Evolutionary conservation across 2,888 invertebrate genomes (phyloP).

Genomic region (Dendrolimus houi): DNA sequence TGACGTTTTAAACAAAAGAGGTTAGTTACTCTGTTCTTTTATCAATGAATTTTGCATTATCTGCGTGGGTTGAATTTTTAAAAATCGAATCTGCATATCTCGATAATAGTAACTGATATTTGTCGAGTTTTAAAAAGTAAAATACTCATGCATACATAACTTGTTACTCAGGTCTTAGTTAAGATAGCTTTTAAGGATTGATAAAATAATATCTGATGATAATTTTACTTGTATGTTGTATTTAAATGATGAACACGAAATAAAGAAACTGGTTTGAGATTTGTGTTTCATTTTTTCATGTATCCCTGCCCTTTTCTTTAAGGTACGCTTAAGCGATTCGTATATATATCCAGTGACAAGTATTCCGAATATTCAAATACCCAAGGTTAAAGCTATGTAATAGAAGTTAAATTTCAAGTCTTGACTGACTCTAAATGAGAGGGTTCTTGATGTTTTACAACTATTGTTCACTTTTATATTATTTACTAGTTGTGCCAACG

Average conservation of each 20-base stretch:
- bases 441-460: too few relatives aligned
- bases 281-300: slow-evolving; percentile 45
- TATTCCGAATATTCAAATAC: too few relatives aligned
- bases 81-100: slow-evolving; percentile 9
- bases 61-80: slow-evolving; percentile 7
- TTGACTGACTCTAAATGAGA: too few relatives aligned
- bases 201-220: slow-evolving; percentile 75
- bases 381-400: too few relatives aligned
- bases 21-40: slow-evolving; percentile 14
- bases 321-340: too few relatives aligned
- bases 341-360: too few relatives aligned
- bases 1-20: slow-evolving; percentile 2
- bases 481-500: too few relatives aligned
- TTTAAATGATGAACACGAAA: slow-evolving; percentile 75
- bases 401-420: too few relatives aligned
- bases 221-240: slow-evolving; percentile 78
- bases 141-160: slow-evolving; percentile 50
- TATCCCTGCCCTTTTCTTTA: neutral
- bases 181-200: slow-evolving; percentile 72
- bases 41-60: slow-evolving; percentile 9
- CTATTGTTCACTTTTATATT: too few relatives aligned
- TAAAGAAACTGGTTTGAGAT: slow-evolving; percentile 76
- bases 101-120: slow-evolving; percentile 12
- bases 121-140: slow-evolving; percentile 18
- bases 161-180: slow-evolving; percentile 72